A percentile compares a stretch with the other conserved stretches of the same genome.
phyloP scores from a whole-genome alignment of 2,113 vertebrate genomes.

The Zootoca vivipara region DNA sequence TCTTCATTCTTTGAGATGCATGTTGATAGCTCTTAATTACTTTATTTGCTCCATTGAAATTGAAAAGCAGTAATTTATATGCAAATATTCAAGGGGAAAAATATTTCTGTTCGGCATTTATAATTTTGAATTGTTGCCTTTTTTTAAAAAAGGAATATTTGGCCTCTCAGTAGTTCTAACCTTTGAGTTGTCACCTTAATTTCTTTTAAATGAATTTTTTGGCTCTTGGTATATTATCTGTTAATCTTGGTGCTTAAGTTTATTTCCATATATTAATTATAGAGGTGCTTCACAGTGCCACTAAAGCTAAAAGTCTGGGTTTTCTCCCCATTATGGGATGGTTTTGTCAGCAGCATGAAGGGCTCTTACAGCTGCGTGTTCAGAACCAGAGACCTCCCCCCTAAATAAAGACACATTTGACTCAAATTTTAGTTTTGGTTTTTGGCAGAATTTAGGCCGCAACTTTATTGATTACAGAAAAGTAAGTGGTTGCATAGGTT shows the following conservation, averaged over 20 bases:
- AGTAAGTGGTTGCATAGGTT: too few species aligned
- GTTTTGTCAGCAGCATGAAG: constrained; percentile 24
- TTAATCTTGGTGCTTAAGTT: constrained; percentile 23
- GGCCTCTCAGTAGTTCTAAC: neutral
- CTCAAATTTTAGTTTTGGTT: too few species aligned
- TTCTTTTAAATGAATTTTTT: neutral
- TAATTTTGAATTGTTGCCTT: constrained; percentile 30
- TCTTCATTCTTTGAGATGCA: constrained; percentile 20
- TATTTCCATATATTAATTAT: constrained; percentile 49
- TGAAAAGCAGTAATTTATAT: constrained; percentile 60
- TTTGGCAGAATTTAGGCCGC: too few species aligned
- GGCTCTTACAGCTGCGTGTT: neutral
- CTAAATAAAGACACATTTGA: too few species aligned
- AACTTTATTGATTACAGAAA: too few species aligned
- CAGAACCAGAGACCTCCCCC: too few species aligned
- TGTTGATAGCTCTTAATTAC: constrained; percentile 50
- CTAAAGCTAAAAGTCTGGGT: constrained; percentile 26
- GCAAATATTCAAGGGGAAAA: constrained; percentile 44
- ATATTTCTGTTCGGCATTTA: constrained; percentile 18
- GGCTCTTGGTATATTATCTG: constrained; percentile 16
- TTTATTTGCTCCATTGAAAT: constrained; percentile 65
- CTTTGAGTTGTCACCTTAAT: too few species aligned
- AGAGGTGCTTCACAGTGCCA: neutral
- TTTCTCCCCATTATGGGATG: constrained; percentile 38
- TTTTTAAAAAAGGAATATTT: constrained; percentile 29